These are phyloP conservation scores for Mellilla xanthometata DNA, from an alignment of 2,888 invertebrate genomes.

Conservation along the genomic window DNA sequence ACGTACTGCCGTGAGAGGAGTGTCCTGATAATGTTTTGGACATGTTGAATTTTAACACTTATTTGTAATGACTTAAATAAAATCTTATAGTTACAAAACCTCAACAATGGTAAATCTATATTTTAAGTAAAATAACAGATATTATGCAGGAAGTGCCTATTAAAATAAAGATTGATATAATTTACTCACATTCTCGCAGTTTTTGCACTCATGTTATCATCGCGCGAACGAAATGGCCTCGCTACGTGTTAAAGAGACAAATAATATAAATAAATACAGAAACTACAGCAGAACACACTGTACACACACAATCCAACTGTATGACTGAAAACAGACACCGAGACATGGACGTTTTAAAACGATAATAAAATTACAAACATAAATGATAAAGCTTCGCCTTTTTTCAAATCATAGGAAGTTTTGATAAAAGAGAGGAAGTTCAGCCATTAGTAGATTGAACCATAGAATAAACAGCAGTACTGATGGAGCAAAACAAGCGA, in stretches of 20 bases:
- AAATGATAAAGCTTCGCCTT: conserved; percentile 16
- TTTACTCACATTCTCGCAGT: conserved; percentile 43
- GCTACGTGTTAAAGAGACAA: conserved; percentile 37
- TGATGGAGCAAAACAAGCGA: not conserved
- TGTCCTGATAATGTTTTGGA: too few relatives aligned
- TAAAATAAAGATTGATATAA: not conserved
- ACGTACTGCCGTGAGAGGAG: too few relatives aligned
- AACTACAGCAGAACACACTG: conserved; percentile 37
- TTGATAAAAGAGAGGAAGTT: not conserved
- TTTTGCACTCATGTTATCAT: conserved; percentile 50
- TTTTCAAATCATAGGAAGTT: not conserved
- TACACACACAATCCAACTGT: conserved; percentile 41
- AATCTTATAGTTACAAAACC: too few relatives aligned
- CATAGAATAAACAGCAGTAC: not conserved
- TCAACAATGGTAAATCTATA: too few relatives aligned
- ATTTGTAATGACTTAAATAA: too few relatives aligned
- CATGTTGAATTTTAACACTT: too few relatives aligned
- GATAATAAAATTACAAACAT: conserved; percentile 27
- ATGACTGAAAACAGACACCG: conserved; percentile 52
- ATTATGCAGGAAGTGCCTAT: too few relatives aligned
- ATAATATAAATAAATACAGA: conserved; percentile 41
- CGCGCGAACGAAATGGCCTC: conserved; percentile 24
- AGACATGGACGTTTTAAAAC: conserved; percentile 38
- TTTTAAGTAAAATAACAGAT: too few relatives aligned
- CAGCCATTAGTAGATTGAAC: conserved; percentile 5